Evolutionary conservation across 1,140 invertebrate genomes (phyloP).

Genomic region (Habropoda laboriosa): DNA sequence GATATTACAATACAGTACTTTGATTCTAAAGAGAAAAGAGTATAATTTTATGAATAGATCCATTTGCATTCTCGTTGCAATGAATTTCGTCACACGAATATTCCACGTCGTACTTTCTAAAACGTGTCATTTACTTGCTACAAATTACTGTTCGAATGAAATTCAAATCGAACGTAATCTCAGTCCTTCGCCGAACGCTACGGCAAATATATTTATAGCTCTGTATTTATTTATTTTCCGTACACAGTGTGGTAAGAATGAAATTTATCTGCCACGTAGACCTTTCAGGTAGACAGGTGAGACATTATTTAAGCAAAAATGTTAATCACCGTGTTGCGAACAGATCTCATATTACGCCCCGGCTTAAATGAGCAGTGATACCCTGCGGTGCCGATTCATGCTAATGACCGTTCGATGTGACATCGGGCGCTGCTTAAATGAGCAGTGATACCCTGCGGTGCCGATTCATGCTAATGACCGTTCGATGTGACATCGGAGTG

Average conservation of each 20-base stretch:
- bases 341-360: background rate
- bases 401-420: slow-evolving; percentile 26
- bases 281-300: background rate
- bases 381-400: slow-evolving; percentile 9
- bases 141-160: background rate
- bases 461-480: slow-evolving; percentile 23
- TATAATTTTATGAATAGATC: no score
- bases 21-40: no score
- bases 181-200: background rate
- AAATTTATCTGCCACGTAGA: background rate
- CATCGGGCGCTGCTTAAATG: background rate
- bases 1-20: no score
- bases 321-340: background rate
- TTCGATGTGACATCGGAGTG: slow-evolving; percentile 5
- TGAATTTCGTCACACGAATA: no score
- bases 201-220: background rate
- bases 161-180: background rate
- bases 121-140: no score
- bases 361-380: background rate
- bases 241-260: background rate
- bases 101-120: background rate
- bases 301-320: background rate
- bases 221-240: background rate
- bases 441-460: slow-evolving; percentile 5
- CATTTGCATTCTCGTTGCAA: no score